phyloP scores from a whole-genome alignment of 2,888 invertebrate genomes.

The Taphrorychus bicolor region DNA sequence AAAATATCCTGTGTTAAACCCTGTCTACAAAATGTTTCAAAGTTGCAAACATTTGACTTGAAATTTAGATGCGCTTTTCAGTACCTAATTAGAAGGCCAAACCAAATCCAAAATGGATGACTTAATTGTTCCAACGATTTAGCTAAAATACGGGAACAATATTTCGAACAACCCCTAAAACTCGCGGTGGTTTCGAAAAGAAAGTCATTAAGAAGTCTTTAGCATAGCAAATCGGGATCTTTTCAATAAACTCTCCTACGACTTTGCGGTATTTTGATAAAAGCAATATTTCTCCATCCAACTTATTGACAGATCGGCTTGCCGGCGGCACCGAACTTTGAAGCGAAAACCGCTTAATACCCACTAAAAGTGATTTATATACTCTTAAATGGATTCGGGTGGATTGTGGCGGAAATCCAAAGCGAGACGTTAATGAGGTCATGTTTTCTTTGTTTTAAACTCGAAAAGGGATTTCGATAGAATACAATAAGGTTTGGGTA shows the following conservation, averaged over 20 bases:
- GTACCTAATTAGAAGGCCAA: no score
- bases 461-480: no score
- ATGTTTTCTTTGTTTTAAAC: no score
- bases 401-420: background rate
- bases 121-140: no score
- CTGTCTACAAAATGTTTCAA: no score
- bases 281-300: constrained; percentile 24
- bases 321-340: background rate
- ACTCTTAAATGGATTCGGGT: constrained; percentile 1
- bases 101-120: no score
- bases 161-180: background rate
- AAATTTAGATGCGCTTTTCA: no score
- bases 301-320: constrained; percentile 15
- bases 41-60: no score
- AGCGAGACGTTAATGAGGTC: background rate
- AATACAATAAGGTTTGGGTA: no score
- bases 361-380: constrained; percentile 7
- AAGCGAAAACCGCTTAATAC: background rate
- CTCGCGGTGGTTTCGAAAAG: background rate
- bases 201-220: constrained; percentile 27
- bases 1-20: no score
- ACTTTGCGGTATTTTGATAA: constrained; percentile 22
- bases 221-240: constrained; percentile 20
- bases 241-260: constrained; percentile 20
- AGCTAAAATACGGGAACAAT: no score